Evolutionary conservation across 2,113 vertebrate species (phyloP).

Genomic region (Polypterus senegalus): DNA sequence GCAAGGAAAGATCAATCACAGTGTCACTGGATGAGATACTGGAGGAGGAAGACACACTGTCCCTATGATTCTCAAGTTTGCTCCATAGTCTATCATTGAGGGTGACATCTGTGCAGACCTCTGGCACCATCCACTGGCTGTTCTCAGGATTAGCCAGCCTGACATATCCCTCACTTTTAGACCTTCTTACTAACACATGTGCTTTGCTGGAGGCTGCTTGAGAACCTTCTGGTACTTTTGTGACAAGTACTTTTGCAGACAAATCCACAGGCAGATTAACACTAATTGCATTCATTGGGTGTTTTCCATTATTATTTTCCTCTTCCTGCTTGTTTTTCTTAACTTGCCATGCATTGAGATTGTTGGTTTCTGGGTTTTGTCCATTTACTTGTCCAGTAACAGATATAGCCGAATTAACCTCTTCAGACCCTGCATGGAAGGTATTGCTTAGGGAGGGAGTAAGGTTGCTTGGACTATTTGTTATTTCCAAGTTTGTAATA

Average conservation of each 20-base stretch:
- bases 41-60: slow-evolving; percentile 83
- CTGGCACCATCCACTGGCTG: slow-evolving; percentile 46
- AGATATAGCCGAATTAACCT: slow-evolving; percentile 9
- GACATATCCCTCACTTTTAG: slow-evolving; percentile 55
- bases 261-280: no score
- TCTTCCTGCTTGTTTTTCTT: no score
- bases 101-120: slow-evolving; percentile 63
- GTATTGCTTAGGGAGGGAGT: background rate
- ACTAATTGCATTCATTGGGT: no score
- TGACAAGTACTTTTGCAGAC: no score
- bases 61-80: slow-evolving; percentile 65
- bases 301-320: no score
- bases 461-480: no score
- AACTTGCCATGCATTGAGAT: no score
- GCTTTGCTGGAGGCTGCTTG: slow-evolving; percentile 18
- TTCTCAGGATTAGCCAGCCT: slow-evolving; percentile 5
- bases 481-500: no score
- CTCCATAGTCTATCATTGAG: slow-evolving; percentile 73
- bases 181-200: slow-evolving; percentile 34
- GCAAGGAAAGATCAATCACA: slow-evolving; percentile 74
- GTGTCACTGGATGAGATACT: slow-evolving; percentile 89
- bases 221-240: background rate
- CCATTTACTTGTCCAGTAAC: no score
- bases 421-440: slow-evolving; percentile 21
- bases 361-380: no score